phyloP scores from a whole-genome alignment of 2,797 vertebrate genomes.

The Myripristis jacobus region DNA sequence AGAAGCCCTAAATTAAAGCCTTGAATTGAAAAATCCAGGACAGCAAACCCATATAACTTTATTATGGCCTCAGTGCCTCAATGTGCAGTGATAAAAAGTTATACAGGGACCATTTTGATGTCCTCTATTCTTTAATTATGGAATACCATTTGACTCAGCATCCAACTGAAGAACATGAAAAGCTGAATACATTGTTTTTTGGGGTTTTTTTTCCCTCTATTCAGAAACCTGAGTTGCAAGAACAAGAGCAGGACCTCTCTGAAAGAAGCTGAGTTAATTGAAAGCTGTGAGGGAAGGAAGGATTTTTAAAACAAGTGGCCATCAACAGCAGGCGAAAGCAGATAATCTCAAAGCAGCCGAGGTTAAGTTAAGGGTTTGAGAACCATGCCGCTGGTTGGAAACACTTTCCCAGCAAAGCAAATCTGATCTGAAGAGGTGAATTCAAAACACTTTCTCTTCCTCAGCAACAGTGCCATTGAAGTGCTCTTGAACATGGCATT shows the following conservation, averaged over 20 bases:
- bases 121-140: conserved; percentile 57
- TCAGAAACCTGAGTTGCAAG: background rate
- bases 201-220: conserved; percentile 5
- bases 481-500: too few relatives aligned
- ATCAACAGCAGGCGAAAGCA: background rate
- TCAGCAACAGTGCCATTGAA: too few relatives aligned
- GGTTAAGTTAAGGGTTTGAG: too few relatives aligned
- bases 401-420: too few relatives aligned
- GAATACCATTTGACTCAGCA: conserved; percentile 49
- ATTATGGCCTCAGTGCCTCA: conserved; percentile 62
- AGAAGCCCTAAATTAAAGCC: conserved; percentile 62
- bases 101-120: conserved; percentile 58
- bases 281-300: conserved; percentile 19
- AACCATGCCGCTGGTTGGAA: too few relatives aligned
- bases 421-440: too few relatives aligned
- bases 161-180: conserved; percentile 27
- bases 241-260: background rate
- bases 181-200: conserved; percentile 12
- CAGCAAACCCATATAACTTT: conserved; percentile 64
- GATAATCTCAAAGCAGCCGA: background rate
- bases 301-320: conserved; percentile 14
- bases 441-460: too few relatives aligned
- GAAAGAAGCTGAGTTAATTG: background rate
- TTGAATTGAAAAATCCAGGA: conserved; percentile 61
- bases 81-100: conserved; percentile 63